A percentile compares a stretch with the other conserved stretches of the same genome.
phyloP scores from a whole-genome alignment of 2,888 invertebrate genomes.

The Drosophila dives region DNA sequence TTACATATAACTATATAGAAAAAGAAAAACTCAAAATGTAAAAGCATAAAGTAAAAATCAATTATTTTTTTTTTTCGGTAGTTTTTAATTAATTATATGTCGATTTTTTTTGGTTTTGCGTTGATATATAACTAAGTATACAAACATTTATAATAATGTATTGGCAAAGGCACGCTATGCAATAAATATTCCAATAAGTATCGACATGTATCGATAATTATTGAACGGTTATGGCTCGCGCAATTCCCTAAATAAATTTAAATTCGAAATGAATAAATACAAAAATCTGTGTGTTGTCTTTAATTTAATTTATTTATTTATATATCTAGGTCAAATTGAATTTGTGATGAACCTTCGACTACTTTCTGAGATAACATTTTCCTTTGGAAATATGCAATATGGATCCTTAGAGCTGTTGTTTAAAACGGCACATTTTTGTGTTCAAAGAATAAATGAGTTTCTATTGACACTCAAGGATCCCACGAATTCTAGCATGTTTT shows the following conservation, averaged over 20 bases:
- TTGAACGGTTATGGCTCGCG: slow-evolving; percentile 9
- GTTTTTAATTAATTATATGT: slow-evolving; percentile 5
- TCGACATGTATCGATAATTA: not conserved
- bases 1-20: slow-evolving; percentile 2
- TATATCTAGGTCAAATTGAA: not conserved
- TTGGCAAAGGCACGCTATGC: slow-evolving; percentile 10
- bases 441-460: not conserved
- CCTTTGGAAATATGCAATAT: not conserved
- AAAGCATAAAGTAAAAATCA: slow-evolving; percentile 1
- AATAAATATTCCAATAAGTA: slow-evolving; percentile 7
- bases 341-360: not conserved
- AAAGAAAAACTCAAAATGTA: not conserved
- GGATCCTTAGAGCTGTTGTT: no score
- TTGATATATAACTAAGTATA: slow-evolving; percentile 9
- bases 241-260: slow-evolving; percentile 9
- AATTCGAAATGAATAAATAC: slow-evolving; percentile 3
- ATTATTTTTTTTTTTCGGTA: slow-evolving; percentile 13
- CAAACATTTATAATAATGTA: not conserved
- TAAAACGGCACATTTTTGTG: not conserved
- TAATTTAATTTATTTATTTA: not conserved
- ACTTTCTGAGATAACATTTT: not conserved
- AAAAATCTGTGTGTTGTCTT: not conserved
- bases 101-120: slow-evolving; percentile 13
- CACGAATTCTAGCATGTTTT: not conserved
- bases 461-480: not conserved